Base-by-base conservation (phyloP, 2,797 vertebrate genomes). In the Glyptemys insculpta region DNA sequence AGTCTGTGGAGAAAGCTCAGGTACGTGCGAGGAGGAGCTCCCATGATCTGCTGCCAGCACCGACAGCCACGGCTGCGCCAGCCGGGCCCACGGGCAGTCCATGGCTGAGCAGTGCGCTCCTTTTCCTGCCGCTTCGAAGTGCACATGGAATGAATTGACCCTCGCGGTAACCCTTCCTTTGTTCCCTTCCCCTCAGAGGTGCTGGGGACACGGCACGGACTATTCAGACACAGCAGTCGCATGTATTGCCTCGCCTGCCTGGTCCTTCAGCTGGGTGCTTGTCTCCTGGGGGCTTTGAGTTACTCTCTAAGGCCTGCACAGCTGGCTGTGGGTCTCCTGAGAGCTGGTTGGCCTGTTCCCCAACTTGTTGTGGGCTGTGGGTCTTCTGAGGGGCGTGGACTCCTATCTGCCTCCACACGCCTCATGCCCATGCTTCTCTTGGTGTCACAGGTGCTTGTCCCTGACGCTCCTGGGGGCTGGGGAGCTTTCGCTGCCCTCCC, bases 1-100 rank as follows among this genome's bases (percentile, higher is more conserved):
- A 99, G 89, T 99, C 99, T 1, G 98, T 99, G 98, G 99, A 99
- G 97, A 99, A 99, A 95, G 98, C 98, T 59, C 98, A 98, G 74
- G 99, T 99, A 98, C 92, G 96, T 97, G 10, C 2, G 47, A 2
- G 18, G 19, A 8, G 47, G 27, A 41, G 41, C 72, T 34, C 72
- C 5, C 29, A 27, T 10, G 1, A n/a, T 21, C 8, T 1, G 79
- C 37, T 65, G 47, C 37, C 37, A 1, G 6, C 68, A 16, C 50
- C 21, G 11, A 11, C n/a, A 34, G 41, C 52, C 5, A 8, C 10
- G 15, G 16, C 34, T 68, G 11, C 19, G 47, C 29, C 44, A 31
- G 9, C 53, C 49, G 1, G 81, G 41, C 19, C n/a, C 5, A 34
- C 14, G 15, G 59, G 2, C 52, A 23, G 7, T 52, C 47, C 53